These are phyloP conservation scores for Nixonia krombeini DNA, from an alignment of 1,140 invertebrate species.

Conservation along the genomic window DNA sequence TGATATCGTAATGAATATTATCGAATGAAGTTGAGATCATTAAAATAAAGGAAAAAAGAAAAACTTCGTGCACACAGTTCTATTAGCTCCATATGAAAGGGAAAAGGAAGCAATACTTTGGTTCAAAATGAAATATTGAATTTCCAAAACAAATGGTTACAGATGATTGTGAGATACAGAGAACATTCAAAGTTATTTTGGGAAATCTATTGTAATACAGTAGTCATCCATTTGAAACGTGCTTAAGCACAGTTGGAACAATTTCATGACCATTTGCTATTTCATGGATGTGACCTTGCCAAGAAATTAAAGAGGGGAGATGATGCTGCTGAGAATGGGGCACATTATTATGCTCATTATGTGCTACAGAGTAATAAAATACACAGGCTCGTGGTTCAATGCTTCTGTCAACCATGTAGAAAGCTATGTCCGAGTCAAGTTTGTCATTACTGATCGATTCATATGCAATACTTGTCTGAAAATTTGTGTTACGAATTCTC, in stretches of 20 bases:
- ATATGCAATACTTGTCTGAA: slow-evolving; percentile 30
- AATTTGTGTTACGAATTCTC: slow-evolving; percentile 32
- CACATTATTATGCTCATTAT: slow-evolving; percentile 42
- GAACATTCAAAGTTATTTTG: slow-evolving; percentile 28
- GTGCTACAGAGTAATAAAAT: slow-evolving; percentile 33
- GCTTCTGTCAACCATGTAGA: slow-evolving; percentile 26
- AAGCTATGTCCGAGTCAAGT: background rate
- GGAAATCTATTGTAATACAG: slow-evolving; percentile 45
- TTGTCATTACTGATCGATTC: slow-evolving; percentile 22
- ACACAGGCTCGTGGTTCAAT: slow-evolving; percentile 25
- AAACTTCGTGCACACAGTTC: too few relatives aligned
- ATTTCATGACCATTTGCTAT: slow-evolving; percentile 61
- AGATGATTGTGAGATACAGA: background rate
- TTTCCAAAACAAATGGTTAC: background rate
- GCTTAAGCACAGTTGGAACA: slow-evolving; percentile 53
- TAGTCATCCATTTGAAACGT: slow-evolving; percentile 55
- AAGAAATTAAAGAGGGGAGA: slow-evolving; percentile 62
- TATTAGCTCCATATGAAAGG: too few relatives aligned
- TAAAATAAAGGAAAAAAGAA: too few relatives aligned
- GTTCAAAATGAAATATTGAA: too few relatives aligned
- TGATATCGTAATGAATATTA: too few relatives aligned
- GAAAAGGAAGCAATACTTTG: background rate
- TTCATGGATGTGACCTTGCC: slow-evolving; percentile 68
- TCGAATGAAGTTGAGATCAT: too few relatives aligned
- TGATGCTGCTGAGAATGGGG: slow-evolving; percentile 42